Evolutionary conservation across 2,113 vertebrate species (phyloP).

Genomic region (Ctenodactylus gundi): DNA sequence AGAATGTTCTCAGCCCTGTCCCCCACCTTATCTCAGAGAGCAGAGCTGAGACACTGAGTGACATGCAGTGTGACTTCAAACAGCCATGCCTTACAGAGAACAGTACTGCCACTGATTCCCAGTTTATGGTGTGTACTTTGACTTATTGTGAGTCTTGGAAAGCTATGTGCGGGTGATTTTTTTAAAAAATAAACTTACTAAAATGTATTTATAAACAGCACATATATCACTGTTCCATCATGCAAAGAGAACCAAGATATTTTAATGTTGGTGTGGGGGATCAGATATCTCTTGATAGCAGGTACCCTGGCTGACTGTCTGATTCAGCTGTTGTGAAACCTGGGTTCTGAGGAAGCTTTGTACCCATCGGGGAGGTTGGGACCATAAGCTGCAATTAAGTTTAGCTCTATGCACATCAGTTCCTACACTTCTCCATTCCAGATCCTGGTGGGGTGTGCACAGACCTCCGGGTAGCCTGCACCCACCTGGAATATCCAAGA

Average conservation of each 20-base stretch:
- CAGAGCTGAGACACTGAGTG: fast-evolving
- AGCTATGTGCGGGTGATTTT: too few species aligned
- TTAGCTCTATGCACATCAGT: not conserved
- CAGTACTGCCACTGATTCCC: not conserved
- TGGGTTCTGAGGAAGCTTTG: not conserved
- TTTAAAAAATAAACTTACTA: too few species aligned
- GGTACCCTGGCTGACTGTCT: not conserved
- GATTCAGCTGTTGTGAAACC: not conserved
- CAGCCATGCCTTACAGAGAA: not conserved
- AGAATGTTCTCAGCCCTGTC: too few species aligned
- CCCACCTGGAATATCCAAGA: not conserved
- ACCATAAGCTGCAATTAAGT: too few species aligned
- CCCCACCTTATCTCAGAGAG: fast-evolving
- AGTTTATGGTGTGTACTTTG: too few species aligned
- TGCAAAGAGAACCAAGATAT: not conserved
- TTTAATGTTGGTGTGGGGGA: not conserved
- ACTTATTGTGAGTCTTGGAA: not conserved
- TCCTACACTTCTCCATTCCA: too few species aligned
- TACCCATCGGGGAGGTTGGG: too few species aligned
- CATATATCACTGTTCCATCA: not conserved
- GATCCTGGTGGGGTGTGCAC: not conserved
- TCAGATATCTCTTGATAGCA: too few species aligned
- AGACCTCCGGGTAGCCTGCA: not conserved
- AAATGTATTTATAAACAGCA: not conserved
- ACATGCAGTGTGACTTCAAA: not conserved